These are phyloP conservation scores for Macrobrachium rosenbergii DNA, from an alignment of 1,140 invertebrate species.

Conservation along the genomic window DNA sequence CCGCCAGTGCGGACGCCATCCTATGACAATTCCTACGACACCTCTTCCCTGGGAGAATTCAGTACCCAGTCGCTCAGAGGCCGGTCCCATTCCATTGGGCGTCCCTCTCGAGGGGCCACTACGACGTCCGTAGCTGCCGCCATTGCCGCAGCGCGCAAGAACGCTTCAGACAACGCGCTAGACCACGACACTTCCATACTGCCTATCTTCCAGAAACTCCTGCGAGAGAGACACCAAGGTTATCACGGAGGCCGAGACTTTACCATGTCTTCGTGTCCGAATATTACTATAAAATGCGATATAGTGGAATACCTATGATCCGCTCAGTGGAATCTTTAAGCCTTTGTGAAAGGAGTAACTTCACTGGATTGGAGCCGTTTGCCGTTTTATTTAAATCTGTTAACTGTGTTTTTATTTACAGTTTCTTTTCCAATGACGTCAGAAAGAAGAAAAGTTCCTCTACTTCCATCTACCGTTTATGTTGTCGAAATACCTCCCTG, in stretches of 20 bases:
- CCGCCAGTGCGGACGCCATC: slow-evolving; percentile 63
- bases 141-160: slow-evolving; percentile 73
- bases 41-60: slow-evolving; percentile 27
- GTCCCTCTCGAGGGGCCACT: slow-evolving; percentile 54
- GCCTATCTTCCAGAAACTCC: slow-evolving; percentile 90
- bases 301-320: slow-evolving; percentile 91
- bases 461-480: too few relatives aligned
- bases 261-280: slow-evolving; percentile 90
- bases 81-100: neutral
- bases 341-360: too few relatives aligned
- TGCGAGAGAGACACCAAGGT: slow-evolving; percentile 80
- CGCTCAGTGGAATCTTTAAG: neutral
- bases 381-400: too few relatives aligned
- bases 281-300: slow-evolving; percentile 95
- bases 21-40: slow-evolving; percentile 44
- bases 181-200: slow-evolving; percentile 77
- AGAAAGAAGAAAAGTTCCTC: too few relatives aligned
- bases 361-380: too few relatives aligned
- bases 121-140: slow-evolving; percentile 64
- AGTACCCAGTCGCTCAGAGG: slow-evolving; percentile 45
- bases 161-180: slow-evolving; percentile 83
- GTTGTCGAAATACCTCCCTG: too few relatives aligned
- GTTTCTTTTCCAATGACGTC: too few relatives aligned
- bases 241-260: slow-evolving; percentile 70
- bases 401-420: too few relatives aligned